Percentiles rank a stretch among this genome's conserved stretches.
phyloP scores from a whole-genome alignment of 1,140 invertebrate species.

The Bilobella aurantiaca region DNA sequence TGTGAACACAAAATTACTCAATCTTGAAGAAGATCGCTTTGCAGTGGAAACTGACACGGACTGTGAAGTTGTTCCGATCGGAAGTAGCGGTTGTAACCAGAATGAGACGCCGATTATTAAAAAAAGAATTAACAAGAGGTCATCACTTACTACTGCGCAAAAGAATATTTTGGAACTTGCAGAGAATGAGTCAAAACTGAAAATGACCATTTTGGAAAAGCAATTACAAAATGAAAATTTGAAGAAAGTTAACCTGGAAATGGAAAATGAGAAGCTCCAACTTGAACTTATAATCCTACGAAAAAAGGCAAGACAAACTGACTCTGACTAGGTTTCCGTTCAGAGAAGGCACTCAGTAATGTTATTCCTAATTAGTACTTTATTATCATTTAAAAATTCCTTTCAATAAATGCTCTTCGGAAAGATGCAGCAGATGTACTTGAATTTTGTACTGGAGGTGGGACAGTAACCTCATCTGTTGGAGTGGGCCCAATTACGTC shows the following conservation, averaged over 20 bases:
- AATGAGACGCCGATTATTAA: not conserved
- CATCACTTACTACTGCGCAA: not conserved
- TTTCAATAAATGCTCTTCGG: not conserved
- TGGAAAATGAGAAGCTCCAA: not conserved
- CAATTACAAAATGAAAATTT: not conserved
- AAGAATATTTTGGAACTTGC: not conserved
- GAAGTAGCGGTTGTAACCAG: not conserved
- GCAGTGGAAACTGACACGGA: too few relatives aligned
- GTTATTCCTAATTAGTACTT: not conserved
- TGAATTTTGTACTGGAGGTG: not conserved
- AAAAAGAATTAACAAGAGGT: not conserved
- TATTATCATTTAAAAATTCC: slow-evolving; percentile 1
- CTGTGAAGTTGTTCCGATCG: not conserved
- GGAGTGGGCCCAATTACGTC: not conserved
- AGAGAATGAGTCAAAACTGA: not conserved
- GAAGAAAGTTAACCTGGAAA: not conserved
- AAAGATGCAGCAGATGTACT: not conserved
- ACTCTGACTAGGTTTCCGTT: not conserved
- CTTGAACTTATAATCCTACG: not conserved
- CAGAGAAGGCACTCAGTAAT: too few relatives aligned
- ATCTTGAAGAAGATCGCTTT: too few relatives aligned
- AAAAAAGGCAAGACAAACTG: not conserved
- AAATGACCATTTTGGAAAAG: not conserved
- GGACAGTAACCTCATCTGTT: not conserved
- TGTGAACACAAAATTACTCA: too few relatives aligned